phyloP scores from a whole-genome alignment of 2,888 invertebrate species.

The Mongoloraphidia duomilia region DNA sequence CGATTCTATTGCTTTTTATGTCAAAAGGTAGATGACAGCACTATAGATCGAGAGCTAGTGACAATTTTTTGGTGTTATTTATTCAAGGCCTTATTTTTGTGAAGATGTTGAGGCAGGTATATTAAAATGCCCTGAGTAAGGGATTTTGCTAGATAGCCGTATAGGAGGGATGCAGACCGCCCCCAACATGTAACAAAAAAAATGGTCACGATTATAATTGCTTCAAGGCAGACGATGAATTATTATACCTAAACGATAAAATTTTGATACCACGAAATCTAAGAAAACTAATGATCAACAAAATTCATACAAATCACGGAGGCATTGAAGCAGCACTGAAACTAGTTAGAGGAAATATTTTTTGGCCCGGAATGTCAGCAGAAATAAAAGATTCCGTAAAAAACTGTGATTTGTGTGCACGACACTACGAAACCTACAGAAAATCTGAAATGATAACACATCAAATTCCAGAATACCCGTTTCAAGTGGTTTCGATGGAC shows the following conservation, averaged over 20 bases:
- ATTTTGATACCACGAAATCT: constrained; percentile 3
- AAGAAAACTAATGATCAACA: neutral
- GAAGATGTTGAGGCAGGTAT: too few species aligned
- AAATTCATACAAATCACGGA: constrained; percentile 2
- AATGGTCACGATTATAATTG: too few species aligned
- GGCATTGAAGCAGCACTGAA: constrained; percentile 5
- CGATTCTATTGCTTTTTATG: too few species aligned
- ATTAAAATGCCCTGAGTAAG: too few species aligned
- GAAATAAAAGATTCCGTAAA: constrained; percentile 6
- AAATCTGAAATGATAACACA: constrained; percentile 5
- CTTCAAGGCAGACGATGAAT: neutral
- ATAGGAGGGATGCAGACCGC: too few species aligned
- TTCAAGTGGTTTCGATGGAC: constrained; percentile 12
- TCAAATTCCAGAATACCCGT: constrained; percentile 8
- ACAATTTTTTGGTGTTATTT: too few species aligned
- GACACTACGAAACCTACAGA: neutral
- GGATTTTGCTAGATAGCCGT: too few species aligned
- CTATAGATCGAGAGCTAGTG: too few species aligned
- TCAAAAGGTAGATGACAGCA: too few species aligned
- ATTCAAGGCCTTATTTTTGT: too few species aligned
- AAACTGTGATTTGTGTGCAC: constrained; percentile 3
- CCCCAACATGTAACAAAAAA: too few species aligned
- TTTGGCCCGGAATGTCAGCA: constrained; percentile 6
- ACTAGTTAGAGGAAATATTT: constrained; percentile 3
- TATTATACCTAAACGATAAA: neutral